Evolutionary conservation across 2,113 vertebrate genomes (phyloP), one percentile per base, ranked within the genome.

Genomic region (Cyanocitta stelleri): DNA sequence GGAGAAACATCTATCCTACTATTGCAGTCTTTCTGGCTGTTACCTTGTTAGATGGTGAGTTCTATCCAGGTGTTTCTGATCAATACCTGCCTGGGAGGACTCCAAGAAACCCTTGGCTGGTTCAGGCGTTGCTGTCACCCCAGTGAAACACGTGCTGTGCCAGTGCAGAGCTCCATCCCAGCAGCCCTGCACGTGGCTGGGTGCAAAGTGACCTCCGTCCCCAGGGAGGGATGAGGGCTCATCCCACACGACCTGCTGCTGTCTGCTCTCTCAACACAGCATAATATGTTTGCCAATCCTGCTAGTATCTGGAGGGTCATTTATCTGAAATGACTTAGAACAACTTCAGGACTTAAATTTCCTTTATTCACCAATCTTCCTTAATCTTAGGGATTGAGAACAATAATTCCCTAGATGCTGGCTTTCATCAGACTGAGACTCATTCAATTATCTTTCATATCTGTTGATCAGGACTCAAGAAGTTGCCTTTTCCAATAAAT

Each of bases 301-400:
- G 21, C 30, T 59, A 2, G 3, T 64, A 8, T 52, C 76, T 54
- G 44, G 56, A 37, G 68, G 33, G 52, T 87, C 44, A 30, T 92
- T 95, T 85, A 54, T 92, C 73, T 78, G 76, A 96, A 89, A 72
- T 17, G 41, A 48, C 56, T 92, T 76, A 32, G 61, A 91, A 84
- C 87, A 89, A 82, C 75, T 78, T 67, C 27, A 73, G 62, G 82
- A 66, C 10, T 95, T 93, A 86, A 46, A 59, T 84, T 95, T 91
- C 32, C 44, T 86, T 92, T 78, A 61, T 90, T 92, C 80, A 43
- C 72, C 68, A 44, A 80, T 95, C 75, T 93, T 58, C 56, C n/a
- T 63, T 93, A 89, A 92, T 95, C 90, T 89, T 85, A 72, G 44
- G 75, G 86, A 87, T 88, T 95, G 93, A 91, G 78, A 68, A 87